Conservation (phyloP, 2,113 vertebrate species). For the Hippocampus barbouri region DNA sequence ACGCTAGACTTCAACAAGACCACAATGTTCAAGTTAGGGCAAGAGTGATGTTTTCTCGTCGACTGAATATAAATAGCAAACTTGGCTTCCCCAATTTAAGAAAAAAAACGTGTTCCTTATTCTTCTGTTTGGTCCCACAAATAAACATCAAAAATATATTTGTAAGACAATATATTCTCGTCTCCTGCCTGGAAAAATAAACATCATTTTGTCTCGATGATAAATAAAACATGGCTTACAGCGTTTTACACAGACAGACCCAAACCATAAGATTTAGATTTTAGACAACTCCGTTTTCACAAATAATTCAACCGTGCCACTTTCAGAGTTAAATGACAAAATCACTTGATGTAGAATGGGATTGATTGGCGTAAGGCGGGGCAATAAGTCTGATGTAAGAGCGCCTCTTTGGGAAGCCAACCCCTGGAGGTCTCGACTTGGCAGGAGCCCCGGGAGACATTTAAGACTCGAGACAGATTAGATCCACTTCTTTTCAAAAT, state of each 20-base stretch:
- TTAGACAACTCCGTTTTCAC: not conserved
- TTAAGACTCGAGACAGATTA: constrained; percentile 56
- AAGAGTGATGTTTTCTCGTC: not conserved
- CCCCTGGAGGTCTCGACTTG: constrained; percentile 59
- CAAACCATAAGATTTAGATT: constrained; percentile 13
- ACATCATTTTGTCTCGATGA: not conserved
- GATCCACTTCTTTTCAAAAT: constrained; percentile 54
- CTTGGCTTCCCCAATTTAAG: not conserved
- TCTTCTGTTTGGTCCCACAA: not conserved
- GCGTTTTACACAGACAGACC: not conserved
- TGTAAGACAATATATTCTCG: not conserved
- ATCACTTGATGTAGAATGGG: constrained; percentile 14
- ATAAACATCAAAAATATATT: not conserved
- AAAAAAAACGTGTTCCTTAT: not conserved
- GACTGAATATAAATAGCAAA: not conserved
- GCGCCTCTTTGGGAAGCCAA: constrained; percentile 48
- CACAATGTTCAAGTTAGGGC: not conserved
- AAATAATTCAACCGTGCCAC: not conserved
- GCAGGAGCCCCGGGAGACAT: constrained; percentile 57
- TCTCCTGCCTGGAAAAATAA: not conserved
- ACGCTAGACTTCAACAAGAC: not conserved
- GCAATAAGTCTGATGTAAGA: constrained; percentile 42
- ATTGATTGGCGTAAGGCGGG: constrained; percentile 27
- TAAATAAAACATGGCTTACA: not conserved
- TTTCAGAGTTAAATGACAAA: not conserved